Evolutionary conservation across 2,113 vertebrate genomes (phyloP).

Genomic region (Etheostoma cragini): DNA sequence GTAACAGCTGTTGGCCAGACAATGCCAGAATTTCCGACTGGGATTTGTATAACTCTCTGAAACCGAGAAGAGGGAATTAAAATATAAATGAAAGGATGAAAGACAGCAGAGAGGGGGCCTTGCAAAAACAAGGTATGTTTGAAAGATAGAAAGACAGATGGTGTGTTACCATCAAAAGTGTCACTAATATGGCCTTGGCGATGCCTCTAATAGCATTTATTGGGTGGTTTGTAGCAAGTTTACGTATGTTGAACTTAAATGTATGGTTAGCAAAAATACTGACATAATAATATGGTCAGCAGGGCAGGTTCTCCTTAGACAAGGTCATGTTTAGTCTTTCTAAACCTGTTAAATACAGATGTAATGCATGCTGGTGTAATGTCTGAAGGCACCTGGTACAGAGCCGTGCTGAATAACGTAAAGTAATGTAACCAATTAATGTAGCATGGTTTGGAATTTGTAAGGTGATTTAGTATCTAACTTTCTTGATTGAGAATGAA

Average conservation of each 20-base stretch:
- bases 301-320: too few relatives aligned
- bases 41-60: slow-evolving; percentile 28
- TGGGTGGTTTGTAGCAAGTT: background rate
- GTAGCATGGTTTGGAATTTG: background rate
- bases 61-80: slow-evolving; percentile 2
- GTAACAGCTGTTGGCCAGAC: slow-evolving; percentile 72
- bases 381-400: background rate
- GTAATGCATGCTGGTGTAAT: too few relatives aligned
- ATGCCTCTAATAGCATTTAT: background rate
- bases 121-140: background rate
- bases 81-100: background rate
- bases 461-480: background rate
- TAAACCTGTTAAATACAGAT: too few relatives aligned
- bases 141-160: background rate
- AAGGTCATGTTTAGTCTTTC: too few relatives aligned
- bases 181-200: background rate
- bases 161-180: background rate
- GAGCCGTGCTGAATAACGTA: background rate
- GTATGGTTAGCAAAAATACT: too few relatives aligned
- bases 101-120: background rate
- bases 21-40: slow-evolving; percentile 46
- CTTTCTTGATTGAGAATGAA: background rate
- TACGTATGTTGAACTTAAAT: too few relatives aligned
- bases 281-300: too few relatives aligned
- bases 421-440: background rate